Conservation (phyloP, 2,888 invertebrate genomes). For the Xestia sexstrigata region DNA sequence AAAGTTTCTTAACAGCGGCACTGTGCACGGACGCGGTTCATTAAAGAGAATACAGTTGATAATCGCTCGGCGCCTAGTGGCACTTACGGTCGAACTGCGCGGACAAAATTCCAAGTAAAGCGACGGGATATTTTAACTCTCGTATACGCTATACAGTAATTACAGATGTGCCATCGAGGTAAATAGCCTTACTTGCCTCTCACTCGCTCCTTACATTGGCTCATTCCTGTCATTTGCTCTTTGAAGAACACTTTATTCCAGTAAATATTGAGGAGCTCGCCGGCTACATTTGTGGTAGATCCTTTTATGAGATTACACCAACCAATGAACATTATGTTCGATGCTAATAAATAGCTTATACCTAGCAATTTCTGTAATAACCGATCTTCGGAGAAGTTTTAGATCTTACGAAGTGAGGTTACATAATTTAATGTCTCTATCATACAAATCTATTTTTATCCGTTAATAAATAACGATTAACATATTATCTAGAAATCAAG, state of each 20-base stretch:
- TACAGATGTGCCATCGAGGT: constrained; percentile 87
- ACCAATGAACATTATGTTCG: constrained; percentile 77
- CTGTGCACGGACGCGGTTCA: constrained; percentile 56
- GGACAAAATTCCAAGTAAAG: constrained; percentile 80
- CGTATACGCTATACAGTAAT: constrained; percentile 85
- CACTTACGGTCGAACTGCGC: constrained; percentile 73
- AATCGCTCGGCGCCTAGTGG: constrained; percentile 74
- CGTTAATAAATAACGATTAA: constrained; percentile 70
- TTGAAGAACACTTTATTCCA: constrained; percentile 81
- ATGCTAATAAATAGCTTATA: constrained; percentile 81
- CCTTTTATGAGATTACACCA: constrained; percentile 78
- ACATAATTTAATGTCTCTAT: constrained; percentile 77
- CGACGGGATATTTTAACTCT: constrained; percentile 84
- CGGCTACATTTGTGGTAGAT: constrained; percentile 73
- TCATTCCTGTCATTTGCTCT: constrained; percentile 84
- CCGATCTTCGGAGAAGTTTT: constrained; percentile 57
- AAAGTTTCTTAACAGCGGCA: constrained; percentile 57
- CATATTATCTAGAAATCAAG: constrained; percentile 69
- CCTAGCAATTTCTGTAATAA: constrained; percentile 79
- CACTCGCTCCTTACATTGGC: constrained; percentile 76
- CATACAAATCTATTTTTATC: constrained; percentile 66
- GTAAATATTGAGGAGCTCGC: constrained; percentile 78
- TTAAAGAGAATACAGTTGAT: constrained; percentile 74
- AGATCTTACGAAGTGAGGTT: constrained; percentile 57
- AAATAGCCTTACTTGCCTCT: constrained; percentile 82